These are phyloP conservation scores for Thyatira batis DNA, from an alignment of 2,888 invertebrate genomes.

Conservation along the genomic window DNA sequence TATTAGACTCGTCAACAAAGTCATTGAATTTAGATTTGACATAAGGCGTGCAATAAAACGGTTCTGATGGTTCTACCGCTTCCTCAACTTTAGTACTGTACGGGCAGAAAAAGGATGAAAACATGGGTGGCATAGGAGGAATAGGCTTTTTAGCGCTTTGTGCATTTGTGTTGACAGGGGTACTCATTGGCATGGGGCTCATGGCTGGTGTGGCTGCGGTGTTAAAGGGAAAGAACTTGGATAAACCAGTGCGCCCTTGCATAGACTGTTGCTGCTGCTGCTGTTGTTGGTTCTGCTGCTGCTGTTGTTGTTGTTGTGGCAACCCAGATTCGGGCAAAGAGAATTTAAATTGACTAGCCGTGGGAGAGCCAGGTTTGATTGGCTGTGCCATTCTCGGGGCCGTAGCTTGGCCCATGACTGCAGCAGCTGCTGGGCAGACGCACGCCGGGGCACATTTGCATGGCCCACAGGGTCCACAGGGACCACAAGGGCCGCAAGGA, in stretches of 20 bases:
- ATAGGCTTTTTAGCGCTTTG: slow-evolving; percentile 5
- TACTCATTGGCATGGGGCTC: neutral
- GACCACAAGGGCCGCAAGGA: slow-evolving; percentile 29
- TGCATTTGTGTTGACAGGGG: slow-evolving; percentile 11
- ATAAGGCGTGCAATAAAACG: neutral
- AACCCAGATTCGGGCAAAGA: slow-evolving; percentile 7
- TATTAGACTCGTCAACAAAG: slow-evolving; percentile 5
- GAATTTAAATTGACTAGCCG: slow-evolving; percentile 19
- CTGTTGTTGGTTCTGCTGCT: neutral
- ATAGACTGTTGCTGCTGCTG: neutral
- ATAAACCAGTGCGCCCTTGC: slow-evolving; percentile 23
- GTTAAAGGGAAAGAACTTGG: slow-evolving; percentile 47
- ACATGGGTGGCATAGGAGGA: slow-evolving; percentile 9
- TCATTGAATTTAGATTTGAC: neutral
- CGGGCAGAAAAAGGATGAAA: slow-evolving; percentile 23
- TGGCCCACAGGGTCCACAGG: slow-evolving; percentile 29
- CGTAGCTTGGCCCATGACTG: slow-evolving; percentile 39
- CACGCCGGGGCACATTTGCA: slow-evolving; percentile 21
- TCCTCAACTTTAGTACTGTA: slow-evolving; percentile 24
- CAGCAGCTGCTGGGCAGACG: slow-evolving; percentile 29
- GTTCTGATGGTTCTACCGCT: neutral
- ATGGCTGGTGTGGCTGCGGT: slow-evolving; percentile 10
- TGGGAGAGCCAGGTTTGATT: slow-evolving; percentile 12
- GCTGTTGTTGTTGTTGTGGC: neutral
- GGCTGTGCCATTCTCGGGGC: slow-evolving; percentile 1